These are phyloP conservation scores for Leptosomus discolor DNA, from an alignment of 2,113 vertebrate genomes.

Conservation along the genomic window DNA sequence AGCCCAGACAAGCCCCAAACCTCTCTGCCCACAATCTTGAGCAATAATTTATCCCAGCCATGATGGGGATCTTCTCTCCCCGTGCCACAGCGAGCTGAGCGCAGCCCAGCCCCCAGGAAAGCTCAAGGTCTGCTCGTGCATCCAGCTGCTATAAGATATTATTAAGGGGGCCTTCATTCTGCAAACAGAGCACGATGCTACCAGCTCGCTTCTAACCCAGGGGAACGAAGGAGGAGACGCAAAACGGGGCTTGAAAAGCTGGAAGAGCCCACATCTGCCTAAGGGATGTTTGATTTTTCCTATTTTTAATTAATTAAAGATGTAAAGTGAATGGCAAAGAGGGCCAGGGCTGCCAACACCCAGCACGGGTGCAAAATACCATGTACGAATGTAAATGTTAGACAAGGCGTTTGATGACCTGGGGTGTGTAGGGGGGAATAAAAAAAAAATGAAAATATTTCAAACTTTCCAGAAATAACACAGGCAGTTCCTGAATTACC, in stretches of 20 bases:
- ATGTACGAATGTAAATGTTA: rapidly evolving
- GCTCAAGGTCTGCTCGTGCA: not conserved
- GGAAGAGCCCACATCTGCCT: not conserved
- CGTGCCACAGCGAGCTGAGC: rapidly evolving
- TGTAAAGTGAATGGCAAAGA: rapidly evolving
- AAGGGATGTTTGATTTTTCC: not conserved
- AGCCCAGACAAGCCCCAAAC: not conserved
- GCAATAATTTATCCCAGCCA: not conserved
- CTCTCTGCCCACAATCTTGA: slow-evolving; percentile 8
- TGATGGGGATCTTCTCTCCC: not conserved
- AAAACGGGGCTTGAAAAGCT: not conserved
- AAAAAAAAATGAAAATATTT: not conserved
- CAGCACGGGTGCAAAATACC: not conserved
- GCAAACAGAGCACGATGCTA: not conserved
- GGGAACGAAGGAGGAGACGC: not conserved
- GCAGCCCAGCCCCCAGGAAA: not conserved
- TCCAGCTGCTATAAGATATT: not conserved
- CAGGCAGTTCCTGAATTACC: not conserved
- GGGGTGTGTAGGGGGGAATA: rapidly evolving
- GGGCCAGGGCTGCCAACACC: rapidly evolving
- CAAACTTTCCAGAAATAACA: not conserved
- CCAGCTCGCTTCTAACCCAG: not conserved
- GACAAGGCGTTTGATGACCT: not conserved
- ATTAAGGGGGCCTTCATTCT: not conserved
- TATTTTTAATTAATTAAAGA: not conserved